Percentiles rank a stretch among this genome's conserved stretches.
Evolutionary conservation across 1,140 invertebrate genomes (phyloP).

Genomic region (Archegozetes longisetosus): DNA sequence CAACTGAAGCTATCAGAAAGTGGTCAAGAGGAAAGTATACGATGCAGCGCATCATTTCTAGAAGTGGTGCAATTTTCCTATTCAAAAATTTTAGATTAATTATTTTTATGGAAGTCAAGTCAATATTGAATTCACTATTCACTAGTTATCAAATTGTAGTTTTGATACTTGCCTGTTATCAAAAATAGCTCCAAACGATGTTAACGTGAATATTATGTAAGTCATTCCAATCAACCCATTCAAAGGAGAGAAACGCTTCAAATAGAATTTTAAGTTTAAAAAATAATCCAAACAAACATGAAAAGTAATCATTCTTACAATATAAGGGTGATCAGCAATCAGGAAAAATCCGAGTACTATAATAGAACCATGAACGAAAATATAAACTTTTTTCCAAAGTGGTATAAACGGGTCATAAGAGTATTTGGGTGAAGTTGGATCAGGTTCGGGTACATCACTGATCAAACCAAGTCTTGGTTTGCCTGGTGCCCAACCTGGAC

Average conservation of each 20-base stretch:
- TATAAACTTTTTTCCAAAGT: constrained; percentile 1
- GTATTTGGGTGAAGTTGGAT: background rate
- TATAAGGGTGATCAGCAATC: constrained; percentile 2
- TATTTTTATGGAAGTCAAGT: background rate
- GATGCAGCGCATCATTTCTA: constrained; percentile 3
- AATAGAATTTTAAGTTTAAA: background rate
- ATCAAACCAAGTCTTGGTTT: constrained; percentile 18
- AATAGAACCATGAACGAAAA: background rate
- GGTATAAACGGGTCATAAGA: background rate
- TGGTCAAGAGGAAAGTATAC: constrained; percentile 3
- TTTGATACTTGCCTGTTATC: background rate
- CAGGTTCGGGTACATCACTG: constrained; percentile 15
- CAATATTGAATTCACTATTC: background rate
- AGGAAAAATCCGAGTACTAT: constrained; percentile 3
- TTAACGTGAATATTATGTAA: background rate
- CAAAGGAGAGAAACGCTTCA: background rate
- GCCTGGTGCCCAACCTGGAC: constrained; percentile 20
- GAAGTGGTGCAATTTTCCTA: background rate
- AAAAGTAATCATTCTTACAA: constrained; percentile 9
- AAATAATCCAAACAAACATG: background rate
- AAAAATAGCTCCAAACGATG: constrained; percentile 9
- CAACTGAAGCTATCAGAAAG: background rate
- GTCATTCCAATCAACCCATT: constrained; percentile 1
- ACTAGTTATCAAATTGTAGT: background rate
- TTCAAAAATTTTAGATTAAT: background rate